Conservation (phyloP, 2,113 vertebrate genomes). For the Rhynchomys soricoides region DNA sequence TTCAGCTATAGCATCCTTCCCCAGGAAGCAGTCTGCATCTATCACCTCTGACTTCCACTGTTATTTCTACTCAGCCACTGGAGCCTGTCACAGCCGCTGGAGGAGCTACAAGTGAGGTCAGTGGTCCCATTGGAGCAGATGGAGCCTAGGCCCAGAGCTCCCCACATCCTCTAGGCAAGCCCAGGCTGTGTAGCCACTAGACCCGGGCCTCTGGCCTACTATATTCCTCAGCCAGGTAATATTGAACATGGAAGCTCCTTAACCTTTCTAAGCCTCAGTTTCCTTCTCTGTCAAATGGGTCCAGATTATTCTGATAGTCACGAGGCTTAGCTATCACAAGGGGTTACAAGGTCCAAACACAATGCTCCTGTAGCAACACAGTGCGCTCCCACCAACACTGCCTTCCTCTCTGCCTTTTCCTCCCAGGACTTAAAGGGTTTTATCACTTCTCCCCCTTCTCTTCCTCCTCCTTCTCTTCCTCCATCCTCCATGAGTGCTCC, state of each 20-base stretch:
- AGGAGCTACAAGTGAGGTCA: not conserved
- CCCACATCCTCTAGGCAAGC: not conserved
- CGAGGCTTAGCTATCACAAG: not conserved
- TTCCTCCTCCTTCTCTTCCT: too few species aligned
- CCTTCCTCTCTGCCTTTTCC: not conserved
- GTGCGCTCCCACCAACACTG: not conserved
- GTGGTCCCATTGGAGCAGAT: not conserved
- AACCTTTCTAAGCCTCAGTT: not conserved
- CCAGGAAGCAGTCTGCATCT: not conserved
- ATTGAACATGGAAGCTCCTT: not conserved
- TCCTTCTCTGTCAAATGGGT: not conserved
- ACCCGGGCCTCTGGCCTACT: not conserved
- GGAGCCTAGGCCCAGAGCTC: not conserved
- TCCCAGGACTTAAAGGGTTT: not conserved
- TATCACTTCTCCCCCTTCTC: not conserved
- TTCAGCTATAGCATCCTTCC: not conserved
- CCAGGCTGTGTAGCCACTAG: not conserved
- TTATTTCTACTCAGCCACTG: not conserved
- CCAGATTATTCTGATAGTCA: not conserved
- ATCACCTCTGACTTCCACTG: not conserved
- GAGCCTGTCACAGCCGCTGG: not conserved
- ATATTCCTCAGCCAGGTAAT: not conserved
- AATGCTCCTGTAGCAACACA: not conserved
- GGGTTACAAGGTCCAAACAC: not conserved
- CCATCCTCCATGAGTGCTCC: not conserved